phyloP scores from a whole-genome alignment of 2,888 invertebrate species.

The Drosophila lutescens region DNA sequence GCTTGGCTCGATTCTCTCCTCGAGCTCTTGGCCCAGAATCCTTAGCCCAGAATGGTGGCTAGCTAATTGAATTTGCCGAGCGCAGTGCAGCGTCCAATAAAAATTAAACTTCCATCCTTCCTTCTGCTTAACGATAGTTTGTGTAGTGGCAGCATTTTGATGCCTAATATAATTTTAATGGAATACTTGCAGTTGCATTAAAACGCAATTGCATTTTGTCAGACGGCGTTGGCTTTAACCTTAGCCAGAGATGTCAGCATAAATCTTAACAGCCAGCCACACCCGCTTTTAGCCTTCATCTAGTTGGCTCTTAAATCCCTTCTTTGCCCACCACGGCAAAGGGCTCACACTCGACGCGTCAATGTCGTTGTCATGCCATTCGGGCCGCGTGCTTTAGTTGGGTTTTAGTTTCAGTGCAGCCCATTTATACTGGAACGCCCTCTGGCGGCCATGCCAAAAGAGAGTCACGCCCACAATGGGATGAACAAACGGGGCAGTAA shows the following conservation, averaged over 20 bases:
- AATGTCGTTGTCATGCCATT: slow-evolving; percentile 37
- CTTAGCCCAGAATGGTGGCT: slow-evolving; percentile 13
- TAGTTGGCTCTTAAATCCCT: slow-evolving; percentile 21
- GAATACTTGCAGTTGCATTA: slow-evolving; percentile 60
- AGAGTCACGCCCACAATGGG: slow-evolving; percentile 50
- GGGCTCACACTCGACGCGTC: slow-evolving; percentile 25
- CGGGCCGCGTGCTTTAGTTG: slow-evolving; percentile 12
- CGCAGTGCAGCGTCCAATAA: slow-evolving; percentile 31
- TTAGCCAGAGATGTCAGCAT: slow-evolving; percentile 26
- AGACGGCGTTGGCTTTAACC: slow-evolving; percentile 8
- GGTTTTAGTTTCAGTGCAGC: slow-evolving; percentile 43
- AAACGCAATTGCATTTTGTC: slow-evolving; percentile 62
- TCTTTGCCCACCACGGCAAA: slow-evolving; percentile 13
- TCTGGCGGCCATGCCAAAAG: slow-evolving; percentile 8
- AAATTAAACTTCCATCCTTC: slow-evolving; percentile 26
- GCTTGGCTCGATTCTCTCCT: slow-evolving; percentile 48
- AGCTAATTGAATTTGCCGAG: slow-evolving; percentile 64
- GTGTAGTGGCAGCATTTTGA: slow-evolving; percentile 29
- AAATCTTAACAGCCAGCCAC: slow-evolving; percentile 43
- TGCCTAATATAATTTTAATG: slow-evolving; percentile 44
- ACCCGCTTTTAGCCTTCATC: slow-evolving; percentile 18
- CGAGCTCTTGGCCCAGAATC: slow-evolving; percentile 16
- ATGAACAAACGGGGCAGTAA: slow-evolving; percentile 1
- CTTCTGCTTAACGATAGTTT: slow-evolving; percentile 26
- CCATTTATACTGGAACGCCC: slow-evolving; percentile 59